Percentiles rank a stretch among this genome's conserved stretches.
Evolutionary conservation across 2,113 vertebrate genomes (phyloP).

Genomic region (Chascanopsetta lugubris): DNA sequence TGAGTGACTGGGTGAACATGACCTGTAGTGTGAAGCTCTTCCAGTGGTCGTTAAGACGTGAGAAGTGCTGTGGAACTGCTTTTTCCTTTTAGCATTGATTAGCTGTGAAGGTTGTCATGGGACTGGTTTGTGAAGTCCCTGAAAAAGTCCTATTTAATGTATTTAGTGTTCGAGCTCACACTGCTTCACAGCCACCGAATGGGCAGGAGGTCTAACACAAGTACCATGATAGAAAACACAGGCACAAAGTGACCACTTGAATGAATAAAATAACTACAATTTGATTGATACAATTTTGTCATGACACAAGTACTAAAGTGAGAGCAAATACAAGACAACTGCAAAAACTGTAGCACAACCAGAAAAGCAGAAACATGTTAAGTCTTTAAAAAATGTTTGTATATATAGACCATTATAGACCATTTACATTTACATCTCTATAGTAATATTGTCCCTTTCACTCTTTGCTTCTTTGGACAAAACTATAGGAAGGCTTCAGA

Average conservation of each 20-base stretch:
- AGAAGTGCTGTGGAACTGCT: not conserved
- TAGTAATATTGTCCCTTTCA: too few species aligned
- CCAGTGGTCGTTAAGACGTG: not conserved
- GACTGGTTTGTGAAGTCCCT: not conserved
- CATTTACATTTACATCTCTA: too few species aligned
- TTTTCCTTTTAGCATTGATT: not conserved
- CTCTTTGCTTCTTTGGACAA: not conserved
- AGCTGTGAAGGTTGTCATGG: not conserved
- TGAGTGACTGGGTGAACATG: not conserved
- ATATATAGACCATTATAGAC: too few species aligned
- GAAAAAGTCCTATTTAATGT: not conserved
- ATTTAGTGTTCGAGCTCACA: not conserved
- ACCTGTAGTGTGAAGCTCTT: not conserved
- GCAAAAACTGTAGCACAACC: not conserved
- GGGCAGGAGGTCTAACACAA: too few species aligned
- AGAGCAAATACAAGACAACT: too few species aligned
- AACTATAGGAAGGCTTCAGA: not conserved
- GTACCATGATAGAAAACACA: not conserved
- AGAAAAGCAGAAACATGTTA: too few species aligned
- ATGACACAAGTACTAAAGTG: too few species aligned
- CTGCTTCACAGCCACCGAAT: not conserved
- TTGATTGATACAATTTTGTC: too few species aligned
- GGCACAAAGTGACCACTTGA: too few species aligned
- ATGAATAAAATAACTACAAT: too few species aligned
- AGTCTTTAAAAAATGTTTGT: too few species aligned